These are phyloP conservation scores for Sebastes steindachneri DNA, from an alignment of 2,797 vertebrate species.

Conservation along the genomic window DNA sequence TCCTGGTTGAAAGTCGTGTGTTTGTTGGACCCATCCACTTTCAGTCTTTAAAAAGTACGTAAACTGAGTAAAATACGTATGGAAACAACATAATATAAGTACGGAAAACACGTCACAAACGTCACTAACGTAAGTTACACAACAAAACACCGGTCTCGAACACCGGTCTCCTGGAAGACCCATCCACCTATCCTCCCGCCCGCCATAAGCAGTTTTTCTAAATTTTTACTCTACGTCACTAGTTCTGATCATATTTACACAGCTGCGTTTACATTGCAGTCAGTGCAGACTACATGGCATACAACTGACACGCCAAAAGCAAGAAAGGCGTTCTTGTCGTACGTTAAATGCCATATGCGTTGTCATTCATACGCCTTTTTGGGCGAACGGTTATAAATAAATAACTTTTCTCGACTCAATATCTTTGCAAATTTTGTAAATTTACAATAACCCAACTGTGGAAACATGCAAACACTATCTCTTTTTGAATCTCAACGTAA, in stretches of 20 bases:
- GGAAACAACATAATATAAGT: neutral
- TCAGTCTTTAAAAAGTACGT: neutral
- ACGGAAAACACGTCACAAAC: neutral
- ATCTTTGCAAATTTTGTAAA: neutral
- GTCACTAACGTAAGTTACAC: neutral
- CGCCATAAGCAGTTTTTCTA: too few species aligned
- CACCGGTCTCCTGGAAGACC: too few species aligned
- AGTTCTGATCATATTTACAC: too few species aligned
- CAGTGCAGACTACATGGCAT: too few species aligned
- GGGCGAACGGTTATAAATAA: neutral
- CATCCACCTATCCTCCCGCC: too few species aligned
- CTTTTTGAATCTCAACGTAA: neutral
- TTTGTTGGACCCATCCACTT: too few species aligned
- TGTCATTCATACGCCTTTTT: too few species aligned
- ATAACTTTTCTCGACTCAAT: neutral
- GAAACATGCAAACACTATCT: neutral
- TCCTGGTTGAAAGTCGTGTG: too few species aligned
- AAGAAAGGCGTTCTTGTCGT: too few species aligned
- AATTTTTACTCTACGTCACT: accelerated
- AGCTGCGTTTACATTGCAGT: too few species aligned
- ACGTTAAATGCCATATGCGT: accelerated
- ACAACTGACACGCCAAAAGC: too few species aligned
- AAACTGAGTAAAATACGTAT: neutral
- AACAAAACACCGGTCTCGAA: too few species aligned
- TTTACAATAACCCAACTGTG: neutral